Evolutionary conservation across 2,888 invertebrate species (phyloP), one percentile per base, ranked within the genome.

Genomic region (Diachrysia chrysitis): DNA sequence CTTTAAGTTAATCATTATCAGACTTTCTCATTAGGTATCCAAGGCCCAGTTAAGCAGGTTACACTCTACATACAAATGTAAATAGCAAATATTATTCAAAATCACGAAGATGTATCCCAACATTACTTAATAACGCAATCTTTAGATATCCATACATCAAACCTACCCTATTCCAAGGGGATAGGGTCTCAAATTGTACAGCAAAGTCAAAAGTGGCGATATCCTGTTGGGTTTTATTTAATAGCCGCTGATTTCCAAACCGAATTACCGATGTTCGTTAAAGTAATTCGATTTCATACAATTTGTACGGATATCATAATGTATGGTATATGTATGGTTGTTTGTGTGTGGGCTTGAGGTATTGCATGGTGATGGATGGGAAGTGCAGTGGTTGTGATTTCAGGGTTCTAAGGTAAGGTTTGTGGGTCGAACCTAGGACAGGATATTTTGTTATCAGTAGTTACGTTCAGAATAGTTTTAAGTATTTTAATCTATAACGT

Each of bases 171-270:
- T 57, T 2, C 0, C 0, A 0, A 0, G 0, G 0, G 0, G 0
- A 23, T 66, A 74, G 64, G 46, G 48, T 64, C 12, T 21, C 58
- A 69, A 71, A 42, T 71, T 1, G 29, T 7, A 16, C 57, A 0
- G 9, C 25, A 46, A 57, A 35, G 5, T 4, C 12, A 9, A 60
- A 67, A 68, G 75, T 66, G 59, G 64, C 58, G 53, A 72, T 78
- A 69, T 74, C 71, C 81, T 71, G 72, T 77, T 65, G 61, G 69
- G 67, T 79, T 83, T 86, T 84, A 84, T 85, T 86, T 84, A 88
- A 87, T 87, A 84, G 84, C 78, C 82, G 80, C 82, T 88, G 88
- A 90, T 91, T 91, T 85, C 83, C 85, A 87, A 89, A 90, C 83
- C 71, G 83, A 87, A 90, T 92, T 86, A 82, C 86, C 75, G 87